Base-by-base conservation (phyloP, 2,888 invertebrate genomes). In the Macrosiphum euphorbiae region DNA sequence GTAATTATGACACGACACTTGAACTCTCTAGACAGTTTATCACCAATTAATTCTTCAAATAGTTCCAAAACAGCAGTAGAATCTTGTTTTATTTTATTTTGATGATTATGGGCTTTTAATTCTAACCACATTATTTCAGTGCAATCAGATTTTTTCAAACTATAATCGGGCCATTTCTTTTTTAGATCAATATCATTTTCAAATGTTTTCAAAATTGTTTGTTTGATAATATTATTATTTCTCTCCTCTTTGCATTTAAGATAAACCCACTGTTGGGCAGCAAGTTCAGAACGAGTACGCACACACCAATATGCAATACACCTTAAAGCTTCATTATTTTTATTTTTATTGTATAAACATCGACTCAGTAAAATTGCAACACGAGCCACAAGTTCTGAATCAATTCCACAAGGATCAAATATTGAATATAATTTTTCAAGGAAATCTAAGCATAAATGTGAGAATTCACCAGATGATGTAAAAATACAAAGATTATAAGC, bases 81-180 rank as follows among this genome's bases (percentile, higher is more conserved):
- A n/a, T 86, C 67, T 67, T 90, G 61, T 94, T 94, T 94, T 13
- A 94, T 85, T 94, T 90, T 90, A 67, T 67, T 26, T 52, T 90
- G 90, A 86, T 86, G 16, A 90, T 90, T 67, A 90, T 94, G 94
- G 0, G 94, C 94, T 87, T 87, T 94, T 52, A 94, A 67, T 90
- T 94, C 94, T 28, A 94, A 94, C 94, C 94, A 94, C 94, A 90
- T 94, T 44, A 94, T 90, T 85, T 94, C 90, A 67, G 26, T 94
- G 67, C 24, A 16, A 44, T 94, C 94, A 28, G 84, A 41, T 87
- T 61, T 87, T 50, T 67, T 90, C 7, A 94, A 90, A 85, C 13
- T 50, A 44, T 41, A 90, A 41, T 61, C 50, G 11, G 94, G 90
- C 94, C 94, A 94, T 52, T 94, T 90, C 0, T 44, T 85, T 61